These are phyloP conservation scores for Ypsolopha sequella DNA, from an alignment of 2,888 invertebrate species.

Conservation along the genomic window DNA sequence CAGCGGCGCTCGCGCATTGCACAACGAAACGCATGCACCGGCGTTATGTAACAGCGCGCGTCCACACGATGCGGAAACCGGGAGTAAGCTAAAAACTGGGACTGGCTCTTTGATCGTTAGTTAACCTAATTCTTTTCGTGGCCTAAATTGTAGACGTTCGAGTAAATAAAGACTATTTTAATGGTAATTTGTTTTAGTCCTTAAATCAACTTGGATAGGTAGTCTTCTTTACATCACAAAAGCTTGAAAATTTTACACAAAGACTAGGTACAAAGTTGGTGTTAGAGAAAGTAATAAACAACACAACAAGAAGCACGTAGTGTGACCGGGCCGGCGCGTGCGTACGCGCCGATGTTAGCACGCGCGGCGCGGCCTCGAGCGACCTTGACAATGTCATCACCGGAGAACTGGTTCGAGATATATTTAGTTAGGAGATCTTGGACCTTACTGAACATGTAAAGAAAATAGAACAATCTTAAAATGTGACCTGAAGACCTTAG, in stretches of 20 bases:
- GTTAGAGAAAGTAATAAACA: not conserved
- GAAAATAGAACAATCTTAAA: not conserved
- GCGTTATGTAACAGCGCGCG: constrained; percentile 48
- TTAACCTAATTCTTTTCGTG: not conserved
- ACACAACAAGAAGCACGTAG: not conserved
- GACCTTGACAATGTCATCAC: constrained; percentile 60
- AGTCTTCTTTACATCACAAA: no score
- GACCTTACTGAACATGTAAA: not conserved
- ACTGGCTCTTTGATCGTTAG: not conserved
- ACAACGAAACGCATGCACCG: constrained; percentile 51
- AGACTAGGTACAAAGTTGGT: not conserved
- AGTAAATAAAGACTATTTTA: not conserved
- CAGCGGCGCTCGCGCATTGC: constrained; percentile 29
- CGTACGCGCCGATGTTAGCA: constrained; percentile 20
- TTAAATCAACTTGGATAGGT: no score
- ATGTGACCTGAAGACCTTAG: not conserved
- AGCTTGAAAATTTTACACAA: not conserved
- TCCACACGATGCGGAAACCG: constrained; percentile 24
- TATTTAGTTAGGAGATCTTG: not conserved
- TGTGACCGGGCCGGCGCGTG: constrained; percentile 4
- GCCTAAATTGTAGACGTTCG: not conserved
- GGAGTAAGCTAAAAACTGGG: not conserved
- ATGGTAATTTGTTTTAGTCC: no score
- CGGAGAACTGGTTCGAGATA: no score
- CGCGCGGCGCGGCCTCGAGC: constrained; percentile 17